Conservation (phyloP, 2,797 vertebrate genomes). For the Borostomias antarcticus region DNA sequence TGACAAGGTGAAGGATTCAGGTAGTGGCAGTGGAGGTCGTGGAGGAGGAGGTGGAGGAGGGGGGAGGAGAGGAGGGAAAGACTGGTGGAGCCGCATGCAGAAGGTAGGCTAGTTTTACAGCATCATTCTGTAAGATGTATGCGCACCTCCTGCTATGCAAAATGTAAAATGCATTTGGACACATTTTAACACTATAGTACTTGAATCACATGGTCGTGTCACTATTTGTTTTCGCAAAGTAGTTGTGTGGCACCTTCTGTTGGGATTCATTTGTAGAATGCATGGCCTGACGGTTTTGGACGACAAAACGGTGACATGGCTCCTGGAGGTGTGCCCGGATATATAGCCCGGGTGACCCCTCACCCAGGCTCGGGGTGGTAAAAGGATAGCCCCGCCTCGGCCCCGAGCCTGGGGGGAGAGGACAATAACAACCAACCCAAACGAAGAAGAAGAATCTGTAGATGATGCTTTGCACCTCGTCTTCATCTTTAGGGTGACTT, state of each 20-base stretch:
- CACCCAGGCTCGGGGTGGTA: too few relatives aligned
- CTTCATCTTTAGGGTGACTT: slow-evolving; percentile 75
- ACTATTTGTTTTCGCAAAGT: not conserved
- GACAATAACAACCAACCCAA: too few relatives aligned
- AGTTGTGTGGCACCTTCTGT: not conserved
- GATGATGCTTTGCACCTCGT: not conserved
- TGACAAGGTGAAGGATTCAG: slow-evolving; percentile 58
- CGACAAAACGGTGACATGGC: too few relatives aligned
- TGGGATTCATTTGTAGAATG: too few relatives aligned
- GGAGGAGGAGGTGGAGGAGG: slow-evolving; percentile 50
- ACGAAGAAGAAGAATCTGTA: too few relatives aligned
- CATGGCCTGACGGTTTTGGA: too few relatives aligned
- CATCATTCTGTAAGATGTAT: not conserved
- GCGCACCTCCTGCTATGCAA: not conserved
- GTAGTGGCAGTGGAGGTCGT: slow-evolving; percentile 33
- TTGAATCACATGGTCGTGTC: not conserved
- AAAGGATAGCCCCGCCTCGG: too few relatives aligned
- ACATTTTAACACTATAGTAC: not conserved
- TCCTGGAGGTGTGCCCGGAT: too few relatives aligned
- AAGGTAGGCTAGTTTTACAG: slow-evolving; percentile 65
- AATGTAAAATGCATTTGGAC: not conserved
- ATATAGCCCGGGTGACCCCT: too few relatives aligned
- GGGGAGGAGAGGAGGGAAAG: slow-evolving; percentile 56
- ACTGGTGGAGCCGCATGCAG: slow-evolving; percentile 79
- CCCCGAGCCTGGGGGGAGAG: too few relatives aligned